Conservation (phyloP, 2,888 invertebrate genomes). For the Himalopsyche tibetana region DNA sequence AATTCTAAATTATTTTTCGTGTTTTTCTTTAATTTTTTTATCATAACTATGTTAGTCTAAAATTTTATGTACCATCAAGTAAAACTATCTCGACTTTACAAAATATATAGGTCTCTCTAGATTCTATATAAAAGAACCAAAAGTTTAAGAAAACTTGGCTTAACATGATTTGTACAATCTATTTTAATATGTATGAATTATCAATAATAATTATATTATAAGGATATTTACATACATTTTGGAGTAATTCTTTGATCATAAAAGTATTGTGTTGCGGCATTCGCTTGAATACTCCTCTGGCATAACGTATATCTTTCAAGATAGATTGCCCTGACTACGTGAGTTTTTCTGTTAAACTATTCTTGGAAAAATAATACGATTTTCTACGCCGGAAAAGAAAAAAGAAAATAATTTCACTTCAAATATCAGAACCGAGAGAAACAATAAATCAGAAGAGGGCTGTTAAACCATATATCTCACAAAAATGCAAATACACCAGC, state of each 20-base stretch:
- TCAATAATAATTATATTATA: no score
- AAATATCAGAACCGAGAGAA: constrained; percentile 24
- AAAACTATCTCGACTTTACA: no score
- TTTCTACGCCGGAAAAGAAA: constrained; percentile 2
- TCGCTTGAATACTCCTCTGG: constrained; percentile 16
- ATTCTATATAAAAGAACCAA: no score
- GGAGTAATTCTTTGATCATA: neutral
- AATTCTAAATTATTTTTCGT: no score
- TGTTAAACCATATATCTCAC: constrained; percentile 19
- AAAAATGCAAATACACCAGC: constrained; percentile 27
- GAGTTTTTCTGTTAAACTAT: constrained; percentile 40
- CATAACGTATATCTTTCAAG: constrained; percentile 32
- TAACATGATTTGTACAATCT: no score
- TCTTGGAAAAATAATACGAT: constrained; percentile 23
- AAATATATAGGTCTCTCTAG: no score
- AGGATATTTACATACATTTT: no score
- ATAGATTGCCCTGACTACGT: constrained; percentile 22
- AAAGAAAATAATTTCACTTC: constrained; percentile 38
- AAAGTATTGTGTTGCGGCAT: constrained; percentile 2
- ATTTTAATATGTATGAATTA: no score
- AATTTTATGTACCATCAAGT: no score
- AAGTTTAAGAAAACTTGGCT: no score
- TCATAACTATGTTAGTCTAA: no score
- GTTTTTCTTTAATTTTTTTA: no score
- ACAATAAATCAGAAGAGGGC: constrained; percentile 19